Evolutionary conservation across 2,888 invertebrate genomes (phyloP).

Genomic region (Stratiomys singularior): DNA sequence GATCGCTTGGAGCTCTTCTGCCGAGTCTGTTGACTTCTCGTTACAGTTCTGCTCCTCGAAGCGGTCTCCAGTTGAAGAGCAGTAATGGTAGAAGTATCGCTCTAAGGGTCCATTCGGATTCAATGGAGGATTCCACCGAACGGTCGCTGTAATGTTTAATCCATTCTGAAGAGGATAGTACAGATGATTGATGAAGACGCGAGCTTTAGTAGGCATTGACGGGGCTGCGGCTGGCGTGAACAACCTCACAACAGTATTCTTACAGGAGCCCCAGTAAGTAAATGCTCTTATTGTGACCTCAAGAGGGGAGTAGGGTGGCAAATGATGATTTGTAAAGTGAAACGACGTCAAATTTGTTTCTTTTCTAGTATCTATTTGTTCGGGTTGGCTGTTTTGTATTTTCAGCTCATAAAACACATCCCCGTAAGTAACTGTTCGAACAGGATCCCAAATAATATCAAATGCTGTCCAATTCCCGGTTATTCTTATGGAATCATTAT

Average conservation of each 20-base stretch:
- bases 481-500: slow-evolving; percentile 74
- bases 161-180: slow-evolving; percentile 59
- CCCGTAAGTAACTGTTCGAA: slow-evolving; percentile 80
- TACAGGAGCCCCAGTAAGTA: slow-evolving; percentile 85
- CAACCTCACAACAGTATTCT: slow-evolving; percentile 71
- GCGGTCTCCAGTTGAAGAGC: slow-evolving; percentile 59
- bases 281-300: slow-evolving; percentile 81
- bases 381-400: slow-evolving; percentile 60
- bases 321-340: slow-evolving; percentile 66
- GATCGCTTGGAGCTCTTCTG: slow-evolving; percentile 63
- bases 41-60: slow-evolving; percentile 22
- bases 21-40: not conserved
- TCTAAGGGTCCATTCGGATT: slow-evolving; percentile 79
- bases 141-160: slow-evolving; percentile 69
- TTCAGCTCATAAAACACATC: slow-evolving; percentile 85
- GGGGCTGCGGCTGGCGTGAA: slow-evolving; percentile 86
- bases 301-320: slow-evolving; percentile 77
- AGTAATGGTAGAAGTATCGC: slow-evolving; percentile 68
- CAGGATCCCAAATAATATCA: slow-evolving; percentile 84
- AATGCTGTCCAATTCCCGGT: slow-evolving; percentile 83
- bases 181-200: slow-evolving; percentile 76
- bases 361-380: slow-evolving; percentile 54
- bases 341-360: slow-evolving; percentile 68
- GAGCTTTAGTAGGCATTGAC: slow-evolving; percentile 75
- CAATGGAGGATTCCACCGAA: slow-evolving; percentile 84